phyloP scores from a whole-genome alignment of 2,888 invertebrate species.

The Drosophila paramelanica region DNA sequence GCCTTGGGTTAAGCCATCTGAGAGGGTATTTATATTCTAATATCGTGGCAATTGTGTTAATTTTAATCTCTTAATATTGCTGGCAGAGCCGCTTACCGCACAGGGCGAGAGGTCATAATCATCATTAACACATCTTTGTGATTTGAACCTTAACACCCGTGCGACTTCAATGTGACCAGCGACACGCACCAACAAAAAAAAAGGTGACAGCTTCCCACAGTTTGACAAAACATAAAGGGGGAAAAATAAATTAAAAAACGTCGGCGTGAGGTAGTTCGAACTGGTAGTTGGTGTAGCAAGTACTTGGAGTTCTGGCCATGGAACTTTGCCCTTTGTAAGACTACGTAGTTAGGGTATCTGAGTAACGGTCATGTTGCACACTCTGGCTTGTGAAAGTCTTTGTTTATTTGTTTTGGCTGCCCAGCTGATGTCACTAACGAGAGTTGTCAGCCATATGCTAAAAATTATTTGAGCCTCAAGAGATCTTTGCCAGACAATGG shows the following conservation, averaged over 20 bases:
- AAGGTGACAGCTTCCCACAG: constrained; percentile 64
- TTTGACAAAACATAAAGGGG: constrained; percentile 1
- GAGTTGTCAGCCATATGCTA: constrained; percentile 23
- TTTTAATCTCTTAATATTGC: constrained; percentile 31
- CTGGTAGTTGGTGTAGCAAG: neutral
- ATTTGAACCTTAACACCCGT: constrained; percentile 20
- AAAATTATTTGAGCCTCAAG: constrained; percentile 11
- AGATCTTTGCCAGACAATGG: constrained; percentile 25
- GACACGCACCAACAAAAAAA: constrained; percentile 36
- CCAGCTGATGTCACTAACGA: constrained; percentile 49
- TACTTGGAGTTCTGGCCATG: neutral
- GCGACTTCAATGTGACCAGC: constrained; percentile 36
- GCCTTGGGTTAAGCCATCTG: neutral
- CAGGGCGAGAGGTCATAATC: constrained; percentile 32
- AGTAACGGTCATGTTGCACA: neutral
- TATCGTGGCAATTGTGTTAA: constrained; percentile 24
- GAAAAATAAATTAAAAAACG: constrained; percentile 61
- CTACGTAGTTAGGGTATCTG: constrained; percentile 21
- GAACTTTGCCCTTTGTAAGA: neutral
- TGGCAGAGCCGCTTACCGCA: constrained; percentile 29
- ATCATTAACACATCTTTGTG: constrained; percentile 14
- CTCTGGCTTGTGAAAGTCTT: constrained; percentile 64
- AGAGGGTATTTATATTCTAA: constrained; percentile 9
- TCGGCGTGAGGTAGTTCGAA: constrained; percentile 13
- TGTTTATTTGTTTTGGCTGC: constrained; percentile 50